Percentiles rank a stretch among this genome's conserved stretches.
Conservation (phyloP, 2,797 vertebrate genomes). For the Meriones psammophilus region DNA sequence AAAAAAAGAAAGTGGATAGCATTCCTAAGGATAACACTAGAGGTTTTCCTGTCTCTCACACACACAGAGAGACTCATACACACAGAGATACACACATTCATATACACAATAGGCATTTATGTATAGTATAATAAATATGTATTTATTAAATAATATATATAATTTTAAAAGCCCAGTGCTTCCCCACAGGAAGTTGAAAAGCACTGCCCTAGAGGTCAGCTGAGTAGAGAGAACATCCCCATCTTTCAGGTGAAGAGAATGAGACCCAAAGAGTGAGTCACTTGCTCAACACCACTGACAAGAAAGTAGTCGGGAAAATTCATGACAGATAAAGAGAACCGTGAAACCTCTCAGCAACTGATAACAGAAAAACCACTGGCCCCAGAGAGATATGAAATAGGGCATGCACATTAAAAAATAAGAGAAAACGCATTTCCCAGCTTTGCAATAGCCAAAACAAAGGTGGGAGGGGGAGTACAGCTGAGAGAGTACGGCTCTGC, state of each 20-base stretch:
- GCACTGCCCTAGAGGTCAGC: background rate
- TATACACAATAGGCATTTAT: background rate
- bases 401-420: background rate
- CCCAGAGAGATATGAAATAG: background rate
- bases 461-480: background rate
- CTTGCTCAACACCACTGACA: slow-evolving; percentile 11
- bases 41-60: background rate
- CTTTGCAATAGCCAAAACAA: background rate
- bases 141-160: background rate
- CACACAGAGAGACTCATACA: background rate
- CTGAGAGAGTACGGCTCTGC: background rate
- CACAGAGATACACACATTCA: too few relatives aligned
- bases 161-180: background rate
- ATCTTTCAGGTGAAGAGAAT: slow-evolving; percentile 59
- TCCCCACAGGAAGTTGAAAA: background rate
- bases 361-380: slow-evolving; percentile 30
- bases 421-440: background rate
- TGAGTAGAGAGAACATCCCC: background rate
- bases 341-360: slow-evolving; percentile 30
- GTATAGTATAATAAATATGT: background rate
- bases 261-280: slow-evolving; percentile 45
- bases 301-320: slow-evolving; percentile 15
- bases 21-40: background rate
- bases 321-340: slow-evolving; percentile 21
- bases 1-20: background rate